Base-by-base conservation (phyloP, 1,140 invertebrate species). In the Tetranychus urticae region DNA sequence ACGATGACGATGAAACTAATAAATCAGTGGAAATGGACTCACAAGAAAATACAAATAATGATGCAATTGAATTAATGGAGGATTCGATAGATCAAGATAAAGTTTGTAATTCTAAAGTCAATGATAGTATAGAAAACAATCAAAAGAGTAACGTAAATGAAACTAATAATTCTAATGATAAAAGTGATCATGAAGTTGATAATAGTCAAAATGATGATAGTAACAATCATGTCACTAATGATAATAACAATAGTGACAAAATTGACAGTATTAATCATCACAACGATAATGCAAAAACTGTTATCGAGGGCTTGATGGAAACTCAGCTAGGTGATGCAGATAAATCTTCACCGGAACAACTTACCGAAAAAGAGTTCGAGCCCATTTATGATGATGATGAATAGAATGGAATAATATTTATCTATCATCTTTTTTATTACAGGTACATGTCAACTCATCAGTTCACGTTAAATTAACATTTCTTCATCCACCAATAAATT, bases 321-420 rank as follows among this genome's bases (percentile, higher is more conserved):
- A 42, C 5, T 42, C 39, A 42, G 10, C 39, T 6, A 42, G 10
- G 10, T 42, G 39, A 42, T 42, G 39, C 39, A 42, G 39, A 42
- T 42, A 42, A 42, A 42, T 42, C 39, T 6, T 42, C 39, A 42
- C 58, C 61, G 57, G 58, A 56, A 61, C 34, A 31, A 14, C 10
- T 63, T 42, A 50, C 54, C 10, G 66, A 67, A 56, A 66, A 67
- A 50, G 66, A 67, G 42, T 67, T 67, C 65, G 66, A 66, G 37
- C 66, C 66, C 5, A 67, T 67, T 47, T 67, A 67, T 65, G 67
- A 65, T 52, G 64, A 62, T 63, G 61, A 56, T 52, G n/a, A 33
- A 52, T 23, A 6, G 2, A 52, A 42, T 6, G 39, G 10, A 42
- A 42, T 10, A 42, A 42, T 42, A 42, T 42, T 42, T 42, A 42